These are phyloP conservation scores for Benitochromis conjunctus DNA, from an alignment of 2,113 vertebrate species.

Conservation along the genomic window DNA sequence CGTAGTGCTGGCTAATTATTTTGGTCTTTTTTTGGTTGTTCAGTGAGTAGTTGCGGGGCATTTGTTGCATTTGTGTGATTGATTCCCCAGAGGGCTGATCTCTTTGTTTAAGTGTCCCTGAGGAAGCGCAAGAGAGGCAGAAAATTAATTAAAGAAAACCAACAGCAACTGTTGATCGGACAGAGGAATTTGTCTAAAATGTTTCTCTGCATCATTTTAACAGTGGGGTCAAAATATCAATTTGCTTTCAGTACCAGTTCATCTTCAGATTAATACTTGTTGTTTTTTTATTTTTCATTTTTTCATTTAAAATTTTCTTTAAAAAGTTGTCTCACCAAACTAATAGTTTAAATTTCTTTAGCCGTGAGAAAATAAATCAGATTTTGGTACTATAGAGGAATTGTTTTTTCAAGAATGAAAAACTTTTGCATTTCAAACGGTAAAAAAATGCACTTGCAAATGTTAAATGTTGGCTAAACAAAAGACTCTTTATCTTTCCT, in stretches of 20 bases:
- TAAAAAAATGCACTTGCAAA: rapidly evolving
- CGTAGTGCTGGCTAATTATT: slow-evolving; percentile 45
- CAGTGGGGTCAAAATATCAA: not conserved
- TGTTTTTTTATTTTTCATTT: not conserved
- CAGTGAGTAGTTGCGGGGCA: slow-evolving; percentile 13
- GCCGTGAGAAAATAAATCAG: not conserved
- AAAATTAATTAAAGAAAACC: slow-evolving; percentile 19
- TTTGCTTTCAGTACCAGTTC: not conserved
- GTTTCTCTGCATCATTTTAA: not conserved
- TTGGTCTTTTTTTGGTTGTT: slow-evolving; percentile 10
- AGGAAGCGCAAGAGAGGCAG: slow-evolving; percentile 23
- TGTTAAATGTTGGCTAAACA: not conserved
- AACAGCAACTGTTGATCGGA: slow-evolving; percentile 53
- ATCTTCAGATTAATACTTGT: not conserved
- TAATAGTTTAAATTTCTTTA: not conserved
- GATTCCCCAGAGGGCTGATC: slow-evolving; percentile 31
- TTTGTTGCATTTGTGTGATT: slow-evolving; percentile 54
- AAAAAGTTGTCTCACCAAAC: not conserved
- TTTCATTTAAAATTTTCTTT: not conserved
- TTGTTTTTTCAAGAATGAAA: not conserved
- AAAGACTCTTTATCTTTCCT: not conserved
- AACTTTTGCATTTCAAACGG: not conserved
- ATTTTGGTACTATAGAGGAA: not conserved
- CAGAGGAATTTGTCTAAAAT: slow-evolving; percentile 14
- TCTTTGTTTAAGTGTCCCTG: slow-evolving; percentile 55